Evolutionary conservation across 2,888 invertebrate species (phyloP).

Genomic region (Perizoma affinitatum): DNA sequence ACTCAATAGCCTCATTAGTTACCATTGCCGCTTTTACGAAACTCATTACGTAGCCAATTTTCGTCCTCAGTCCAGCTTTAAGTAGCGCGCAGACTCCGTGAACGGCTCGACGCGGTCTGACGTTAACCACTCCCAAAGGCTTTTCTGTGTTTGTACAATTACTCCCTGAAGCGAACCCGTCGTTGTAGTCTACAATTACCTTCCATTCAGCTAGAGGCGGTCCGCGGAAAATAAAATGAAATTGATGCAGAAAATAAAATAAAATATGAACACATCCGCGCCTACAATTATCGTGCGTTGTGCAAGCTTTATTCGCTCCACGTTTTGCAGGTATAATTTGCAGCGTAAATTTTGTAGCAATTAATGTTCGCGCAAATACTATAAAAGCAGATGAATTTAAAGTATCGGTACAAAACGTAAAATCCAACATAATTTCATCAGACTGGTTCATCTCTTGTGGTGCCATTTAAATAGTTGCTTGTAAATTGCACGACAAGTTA

Average conservation of each 20-base stretch:
- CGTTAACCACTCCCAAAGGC: conserved; percentile 80
- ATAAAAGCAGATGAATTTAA: conserved; percentile 56
- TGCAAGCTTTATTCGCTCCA: conserved; percentile 49
- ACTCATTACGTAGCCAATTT: conserved; percentile 80
- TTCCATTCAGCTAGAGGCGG: conserved; percentile 74
- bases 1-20: conserved; percentile 78
- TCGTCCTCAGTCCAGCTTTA: conserved; percentile 76
- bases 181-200: conserved; percentile 79
- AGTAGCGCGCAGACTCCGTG: conserved; percentile 67
- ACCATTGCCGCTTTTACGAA: conserved; percentile 75
- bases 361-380: conserved; percentile 54
- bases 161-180: conserved; percentile 81
- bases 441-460: conserved; percentile 32
- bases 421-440: conserved; percentile 39
- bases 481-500: conserved; percentile 47
- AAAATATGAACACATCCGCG: conserved; percentile 67
- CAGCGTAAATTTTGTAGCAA: conserved; percentile 53
- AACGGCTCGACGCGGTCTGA: conserved; percentile 72
- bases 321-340: conserved; percentile 51
- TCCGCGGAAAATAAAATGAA: conserved; percentile 73
- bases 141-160: conserved; percentile 77
- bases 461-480: conserved; percentile 46
- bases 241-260: conserved; percentile 77
- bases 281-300: conserved; percentile 63
- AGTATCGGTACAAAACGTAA: conserved; percentile 43